Conservation (phyloP, 2,888 invertebrate species). For the Himalopsyche anomala region DNA sequence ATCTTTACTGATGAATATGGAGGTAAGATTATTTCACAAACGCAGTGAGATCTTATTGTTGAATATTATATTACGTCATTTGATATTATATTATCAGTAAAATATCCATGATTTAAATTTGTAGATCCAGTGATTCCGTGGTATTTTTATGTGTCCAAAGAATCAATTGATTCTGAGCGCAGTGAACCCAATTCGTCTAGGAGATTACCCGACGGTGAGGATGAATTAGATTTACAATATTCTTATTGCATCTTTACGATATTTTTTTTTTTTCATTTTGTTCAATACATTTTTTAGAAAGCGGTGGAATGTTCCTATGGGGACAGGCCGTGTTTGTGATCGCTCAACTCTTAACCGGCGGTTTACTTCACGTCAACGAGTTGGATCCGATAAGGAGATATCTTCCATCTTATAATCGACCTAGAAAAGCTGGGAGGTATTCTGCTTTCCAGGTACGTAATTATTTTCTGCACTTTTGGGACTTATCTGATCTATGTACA, state of each 20-base stretch:
- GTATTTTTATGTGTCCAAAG: slow-evolving; percentile 91
- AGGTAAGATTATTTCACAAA: slow-evolving; percentile 73
- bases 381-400: slow-evolving; percentile 96
- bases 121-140: slow-evolving; percentile 94
- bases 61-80: no score
- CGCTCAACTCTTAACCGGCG: slow-evolving; percentile 92
- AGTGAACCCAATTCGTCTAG: slow-evolving; percentile 82
- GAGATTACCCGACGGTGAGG: slow-evolving; percentile 80
- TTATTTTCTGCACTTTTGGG: not conserved
- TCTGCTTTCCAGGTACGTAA: slow-evolving; percentile 94
- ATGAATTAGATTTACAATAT: not conserved
- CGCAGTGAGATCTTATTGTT: no score
- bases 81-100: not conserved
- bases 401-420: slow-evolving; percentile 96
- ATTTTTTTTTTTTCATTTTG: not conserved
- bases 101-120: slow-evolving; percentile 66
- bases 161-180: slow-evolving; percentile 84
- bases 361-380: slow-evolving; percentile 94
- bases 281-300: slow-evolving; percentile 69
- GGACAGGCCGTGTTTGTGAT: slow-evolving; percentile 97
- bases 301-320: slow-evolving; percentile 89
- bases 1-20: slow-evolving; percentile 89
- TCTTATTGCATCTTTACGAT: slow-evolving; percentile 45
- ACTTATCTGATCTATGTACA: no score
- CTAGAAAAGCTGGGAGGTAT: slow-evolving; percentile 93